Evolutionary conservation across 1,140 invertebrate genomes (phyloP).

Genomic region (Latrodectus geometricus): DNA sequence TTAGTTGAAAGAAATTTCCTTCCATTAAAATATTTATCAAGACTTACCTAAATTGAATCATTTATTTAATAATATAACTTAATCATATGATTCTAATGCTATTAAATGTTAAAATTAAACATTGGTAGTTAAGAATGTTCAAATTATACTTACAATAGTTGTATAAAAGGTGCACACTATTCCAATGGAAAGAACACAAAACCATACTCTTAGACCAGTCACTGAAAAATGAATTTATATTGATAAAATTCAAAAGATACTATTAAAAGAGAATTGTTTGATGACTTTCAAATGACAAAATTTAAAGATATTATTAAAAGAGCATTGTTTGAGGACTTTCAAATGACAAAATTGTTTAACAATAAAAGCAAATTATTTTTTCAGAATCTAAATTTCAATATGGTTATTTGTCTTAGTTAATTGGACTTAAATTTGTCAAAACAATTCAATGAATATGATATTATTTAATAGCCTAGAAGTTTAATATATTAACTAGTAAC

Average conservation of each 20-base stretch:
- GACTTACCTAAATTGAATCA: no score
- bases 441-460: no score
- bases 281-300: background rate
- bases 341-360: background rate
- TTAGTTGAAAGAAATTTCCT: no score
- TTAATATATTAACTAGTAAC: background rate
- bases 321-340: background rate
- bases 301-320: no score
- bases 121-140: no score
- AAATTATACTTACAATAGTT: slow-evolving; percentile 68
- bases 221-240: slow-evolving; percentile 65
- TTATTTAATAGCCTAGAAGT: no score
- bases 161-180: slow-evolving; percentile 72
- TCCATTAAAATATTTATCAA: no score
- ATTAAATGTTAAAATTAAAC: no score
- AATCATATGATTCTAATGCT: no score
- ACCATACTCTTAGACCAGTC: slow-evolving; percentile 69
- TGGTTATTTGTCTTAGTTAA: background rate
- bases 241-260: no score
- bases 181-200: slow-evolving; percentile 70
- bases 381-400: background rate
- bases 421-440: background rate
- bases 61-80: no score
- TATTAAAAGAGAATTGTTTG: no score
- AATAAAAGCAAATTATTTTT: background rate